Evolutionary conservation across 2,797 vertebrate species (phyloP), one percentile per base, ranked within the genome.

Genomic region (Halcyon badia): DNA sequence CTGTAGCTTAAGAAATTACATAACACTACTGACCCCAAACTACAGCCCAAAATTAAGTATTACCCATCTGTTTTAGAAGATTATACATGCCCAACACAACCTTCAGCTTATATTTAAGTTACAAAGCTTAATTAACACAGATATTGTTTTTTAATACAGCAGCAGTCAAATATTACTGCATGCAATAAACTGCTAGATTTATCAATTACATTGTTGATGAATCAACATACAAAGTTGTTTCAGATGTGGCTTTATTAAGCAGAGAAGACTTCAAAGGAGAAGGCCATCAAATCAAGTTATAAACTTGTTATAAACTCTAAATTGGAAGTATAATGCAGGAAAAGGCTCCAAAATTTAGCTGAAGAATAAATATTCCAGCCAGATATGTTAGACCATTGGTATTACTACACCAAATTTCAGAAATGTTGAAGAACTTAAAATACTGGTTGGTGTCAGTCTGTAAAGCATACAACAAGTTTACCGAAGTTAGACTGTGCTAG

Each of bases 371-470:
- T 39, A 61, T 16, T 65, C 10, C 49, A 78, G 37, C 4, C 20
- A 69, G 28, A 48, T 6, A 65, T 2, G 30, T 21, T 4, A 79
- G 18, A 35, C 46, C 13, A 54, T 54, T 72, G 52, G 25, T 61
- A 54, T 41, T 58, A 70, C 31, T 60, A 60, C 2, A 17, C 9
- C 18, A 41, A 57, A 28, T 46, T 84, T 80, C 33, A 85, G 51
- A 72, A 33, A 46, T 11, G 4, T 2, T 72, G 25, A 68, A 75
- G 21, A 93, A 87, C 5, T 42, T 77, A 37, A 33, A 72, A 76
- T 44, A 76, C 16, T 3, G 1, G 6, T 1, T 3, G 1, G 6
- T 1, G 0, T 26, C 2, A 51, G 6, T 33, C 48, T 68, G 19
- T 42, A 75, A 89, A 57, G 35, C 16, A 19, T 37, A 44, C 35